Evolutionary conservation across 2,797 vertebrate species (phyloP), one percentile per base, ranked within the genome.

Genomic region (Alosa sapidissima): DNA sequence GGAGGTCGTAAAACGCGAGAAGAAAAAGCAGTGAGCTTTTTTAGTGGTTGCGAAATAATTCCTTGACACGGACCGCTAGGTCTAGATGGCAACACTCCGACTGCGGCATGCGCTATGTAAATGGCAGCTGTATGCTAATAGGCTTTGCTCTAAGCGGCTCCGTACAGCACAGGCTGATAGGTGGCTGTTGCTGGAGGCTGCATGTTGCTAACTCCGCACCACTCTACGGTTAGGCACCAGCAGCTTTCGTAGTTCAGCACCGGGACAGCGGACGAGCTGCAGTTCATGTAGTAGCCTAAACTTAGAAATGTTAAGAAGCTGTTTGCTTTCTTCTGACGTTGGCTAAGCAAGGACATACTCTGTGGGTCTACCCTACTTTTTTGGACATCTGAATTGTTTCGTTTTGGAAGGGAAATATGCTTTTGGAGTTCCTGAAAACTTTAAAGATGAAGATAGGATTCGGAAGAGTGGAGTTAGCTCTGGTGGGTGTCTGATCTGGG

Each of bases 381-480:
- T 78, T 8, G 14, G 14, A 2, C 72, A 5, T 78, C 36, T 78
- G 14, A n/a, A 47, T 36, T 78, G 36, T 78, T 78, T 8, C 14
- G 36, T 47, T 16, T 78, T 78, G 36, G 19, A 78, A 45, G 8
- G 41, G 21, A 72, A 2, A 94, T 41, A 41, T 94, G 91, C 87
- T 94, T 88, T 58, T 93, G 91, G 90, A 93, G 84, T 85, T 86
- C 49, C 83, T 85, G 0, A 92, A 91, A 82, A 90, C 36, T 85
- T 88, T 95, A 83, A 93, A 82, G 89, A 97, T 97, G 96, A 97
- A 96, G 95, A 96, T 98, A 41, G 41, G 41, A 83, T 95, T 96
- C 19, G 89, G 95, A 91, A 92, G 89, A 14, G 93, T 96, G 81
- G 93, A 96, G 82, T 93, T 94, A 85, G 93, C 93, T 85, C 90